Evolutionary conservation across 2,113 vertebrate genomes (phyloP), one percentile per base, ranked within the genome.

Genomic region (Manacus vitellinus): DNA sequence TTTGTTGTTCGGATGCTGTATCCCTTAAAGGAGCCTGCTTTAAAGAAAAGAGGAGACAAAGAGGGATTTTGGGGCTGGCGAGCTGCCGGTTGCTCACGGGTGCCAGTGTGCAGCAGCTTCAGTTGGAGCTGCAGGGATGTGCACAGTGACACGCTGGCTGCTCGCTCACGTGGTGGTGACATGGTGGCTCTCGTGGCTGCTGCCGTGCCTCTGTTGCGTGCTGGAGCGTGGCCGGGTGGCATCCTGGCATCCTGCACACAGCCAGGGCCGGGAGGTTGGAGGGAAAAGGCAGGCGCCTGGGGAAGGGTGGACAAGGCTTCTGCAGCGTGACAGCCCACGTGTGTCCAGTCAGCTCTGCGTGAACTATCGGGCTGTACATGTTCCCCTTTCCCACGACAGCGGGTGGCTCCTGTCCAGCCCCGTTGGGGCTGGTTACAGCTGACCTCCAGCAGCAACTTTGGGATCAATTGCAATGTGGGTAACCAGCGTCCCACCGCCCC

Each of bases 321-420:
- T 35, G 63, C 49, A 3, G 37, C 4, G 4, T 3, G 19, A 22
- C 4, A 21, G 52, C 6, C 39, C 24, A 0, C 3, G 3, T 2
- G 1, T 5, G 31, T 8, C 39, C 13, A 1, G 27, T 12, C 4
- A 10, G 16, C 52, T 41, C 59, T 0, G 0, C 12, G 21, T 0
- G 0, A 49, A 2, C 27, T 11, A 0, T 0, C 9, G 1, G 21
- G 8, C 18, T 12, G 28, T 1, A 14, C 1, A 0, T 1, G 5
- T 16, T n/a, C 43, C 2, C 65, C 41, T 71, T 41, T 12, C 20
- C 51, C 37, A 4, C 1, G 3, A 1, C 13, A 8, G 7, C 0
- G 0, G 21, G 63, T 28, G 62, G 66, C 70, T 24, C 17, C 63
- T 8, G 3, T 0, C 10, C 4, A 3, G 52, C 59, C 56, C 39